Base-by-base conservation (phyloP, 2,113 vertebrate species). In the Ciconia stormi region DNA sequence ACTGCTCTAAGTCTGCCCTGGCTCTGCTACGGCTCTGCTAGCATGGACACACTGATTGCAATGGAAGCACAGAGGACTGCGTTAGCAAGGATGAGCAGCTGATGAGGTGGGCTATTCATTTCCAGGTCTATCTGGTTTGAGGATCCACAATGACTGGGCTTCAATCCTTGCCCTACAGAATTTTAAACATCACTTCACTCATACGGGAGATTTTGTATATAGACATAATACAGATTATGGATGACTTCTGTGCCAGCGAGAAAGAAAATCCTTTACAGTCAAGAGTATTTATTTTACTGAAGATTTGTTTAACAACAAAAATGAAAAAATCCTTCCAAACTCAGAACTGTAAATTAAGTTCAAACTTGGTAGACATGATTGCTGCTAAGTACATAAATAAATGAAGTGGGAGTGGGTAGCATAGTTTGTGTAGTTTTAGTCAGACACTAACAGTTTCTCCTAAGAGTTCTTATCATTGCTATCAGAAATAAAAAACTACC, bases 81-180 rank as follows among this genome's bases (percentile, higher is more conserved):
- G 4, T 56, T 11, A 87, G 83, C 69, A 40, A 69, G 73, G 59
- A 53, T 58, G 79, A 94, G 93, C 93, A 94, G 74, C 79, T 92
- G 85, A 95, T 88, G 82, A 94, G 88, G 71, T 93, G 90, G 88
- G 93, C 76, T 50, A 80, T 69, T 65, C 80, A 83, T 81, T 89
- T 73, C 71, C 62, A 80, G 53, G 16, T 26, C 87, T 18, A 70
- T 22, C 53, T 40, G 20, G 49, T 21, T 29, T 70, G 53, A 95
- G 46, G 59, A 77, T 30, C 70, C 36, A 65, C 53, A 56, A 56
- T 53, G 53, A 85, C 0, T 76, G 21, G 62, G 27, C 49, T 91
- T 72, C 93, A 88, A 40, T 76, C 82, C 46, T 42, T 66, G 71
- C 92, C 94, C 91, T 87, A 70, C 23, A 52, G 86, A 56, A 87